phyloP scores from a whole-genome alignment of 2,888 invertebrate species.

The Limnephilus marmoratus region DNA sequence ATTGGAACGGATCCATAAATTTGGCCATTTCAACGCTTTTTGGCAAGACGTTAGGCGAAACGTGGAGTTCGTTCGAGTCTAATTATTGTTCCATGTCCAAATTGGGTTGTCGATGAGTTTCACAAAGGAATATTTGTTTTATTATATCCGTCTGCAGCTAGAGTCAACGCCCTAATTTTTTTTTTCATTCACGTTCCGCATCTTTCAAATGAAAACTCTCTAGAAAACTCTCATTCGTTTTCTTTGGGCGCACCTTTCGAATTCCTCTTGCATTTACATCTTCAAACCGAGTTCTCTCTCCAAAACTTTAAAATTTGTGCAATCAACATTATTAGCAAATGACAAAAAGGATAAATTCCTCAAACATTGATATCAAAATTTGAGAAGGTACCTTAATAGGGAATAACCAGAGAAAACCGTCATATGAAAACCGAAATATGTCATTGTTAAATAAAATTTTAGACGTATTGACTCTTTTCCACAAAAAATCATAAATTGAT shows the following conservation, averaged over 20 bases:
- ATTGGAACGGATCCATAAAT: slow-evolving; percentile 26
- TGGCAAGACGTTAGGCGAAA: not conserved
- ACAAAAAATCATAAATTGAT: too few relatives aligned
- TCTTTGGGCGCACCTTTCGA: not conserved
- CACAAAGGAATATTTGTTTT: not conserved
- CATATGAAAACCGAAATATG: too few relatives aligned
- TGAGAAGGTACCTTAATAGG: too few relatives aligned
- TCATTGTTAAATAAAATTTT: too few relatives aligned
- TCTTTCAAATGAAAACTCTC: not conserved
- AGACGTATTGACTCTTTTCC: too few relatives aligned
- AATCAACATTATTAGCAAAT: too few relatives aligned
- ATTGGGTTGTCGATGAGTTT: not conserved
- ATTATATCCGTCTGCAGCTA: not conserved
- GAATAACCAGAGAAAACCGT: too few relatives aligned
- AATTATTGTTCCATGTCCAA: not conserved
- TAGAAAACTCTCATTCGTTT: not conserved
- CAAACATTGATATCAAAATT: too few relatives aligned
- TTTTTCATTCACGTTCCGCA: not conserved
- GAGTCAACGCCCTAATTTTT: not conserved
- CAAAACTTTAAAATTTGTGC: too few relatives aligned
- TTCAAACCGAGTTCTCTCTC: not conserved
- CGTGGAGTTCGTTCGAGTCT: not conserved
- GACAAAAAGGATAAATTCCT: too few relatives aligned
- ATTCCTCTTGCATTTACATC: not conserved
- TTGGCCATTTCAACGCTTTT: not conserved